Evolutionary conservation across 2,888 invertebrate genomes (phyloP).

Genomic region (Stenichneumon culpator): DNA sequence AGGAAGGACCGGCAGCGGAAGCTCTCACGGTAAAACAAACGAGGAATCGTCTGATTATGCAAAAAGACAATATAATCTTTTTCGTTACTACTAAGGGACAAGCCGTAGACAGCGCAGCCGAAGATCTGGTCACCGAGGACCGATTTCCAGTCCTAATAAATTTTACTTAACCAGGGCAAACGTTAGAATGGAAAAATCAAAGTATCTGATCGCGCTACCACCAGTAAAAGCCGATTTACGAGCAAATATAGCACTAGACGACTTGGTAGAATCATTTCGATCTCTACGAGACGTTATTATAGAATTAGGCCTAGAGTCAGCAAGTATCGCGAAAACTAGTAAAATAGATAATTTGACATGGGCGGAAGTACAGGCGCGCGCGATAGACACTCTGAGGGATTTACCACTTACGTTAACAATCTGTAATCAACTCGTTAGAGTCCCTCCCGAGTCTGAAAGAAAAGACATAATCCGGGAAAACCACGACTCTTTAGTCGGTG

Average conservation of each 20-base stretch:
- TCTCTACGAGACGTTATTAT: slow-evolving; percentile 15
- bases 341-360: slow-evolving; percentile 34
- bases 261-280: slow-evolving; percentile 14
- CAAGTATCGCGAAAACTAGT: slow-evolving; percentile 43
- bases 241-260: slow-evolving; percentile 6
- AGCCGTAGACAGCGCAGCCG: slow-evolving; percentile 45
- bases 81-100: slow-evolving; percentile 40
- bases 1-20: neutral
- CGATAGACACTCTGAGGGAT: neutral
- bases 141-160: neutral
- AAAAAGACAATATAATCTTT: slow-evolving; percentile 49
- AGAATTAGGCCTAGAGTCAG: neutral
- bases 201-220: neutral
- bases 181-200: neutral
- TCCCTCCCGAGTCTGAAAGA: slow-evolving; percentile 12
- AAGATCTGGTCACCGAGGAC: neutral
- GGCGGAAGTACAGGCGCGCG: neutral
- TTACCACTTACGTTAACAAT: slow-evolving; percentile 30
- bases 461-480: slow-evolving; percentile 49
- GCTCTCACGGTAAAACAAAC: slow-evolving; percentile 49
- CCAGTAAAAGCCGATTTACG: slow-evolving; percentile 29
- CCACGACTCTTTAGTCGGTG: slow-evolving; percentile 51
- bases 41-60: slow-evolving; percentile 44
- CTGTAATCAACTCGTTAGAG: slow-evolving; percentile 22
- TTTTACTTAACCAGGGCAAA: neutral